Conservation (phyloP, 92 coral and sea anemone genomes). For the Palythoa grandiflora region DNA sequence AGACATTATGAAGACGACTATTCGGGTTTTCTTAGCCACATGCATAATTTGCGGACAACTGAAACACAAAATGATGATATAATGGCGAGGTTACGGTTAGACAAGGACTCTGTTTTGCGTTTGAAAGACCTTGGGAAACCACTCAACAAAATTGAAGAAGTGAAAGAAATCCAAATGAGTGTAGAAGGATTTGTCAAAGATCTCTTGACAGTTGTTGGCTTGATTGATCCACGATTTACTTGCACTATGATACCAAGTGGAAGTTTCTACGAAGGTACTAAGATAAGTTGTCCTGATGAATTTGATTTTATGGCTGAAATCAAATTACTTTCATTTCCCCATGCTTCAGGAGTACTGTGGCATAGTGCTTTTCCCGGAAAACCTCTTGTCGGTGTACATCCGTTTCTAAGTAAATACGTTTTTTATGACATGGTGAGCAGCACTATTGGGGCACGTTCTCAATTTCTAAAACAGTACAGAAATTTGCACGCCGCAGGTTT, state of each 20-base stretch:
- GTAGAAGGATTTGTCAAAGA: constrained; percentile 43
- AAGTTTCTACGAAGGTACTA: constrained; percentile 58
- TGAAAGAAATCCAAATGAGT: constrained; percentile 5
- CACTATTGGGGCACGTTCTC: neutral
- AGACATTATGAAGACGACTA: constrained; percentile 1
- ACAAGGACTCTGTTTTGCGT: neutral
- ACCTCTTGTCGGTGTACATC: constrained; percentile 12
- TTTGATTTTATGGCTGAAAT: constrained; percentile 59
- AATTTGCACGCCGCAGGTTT: neutral
- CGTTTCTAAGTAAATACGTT: constrained; percentile 33
- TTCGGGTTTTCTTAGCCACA: constrained; percentile 27
- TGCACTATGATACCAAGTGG: constrained; percentile 45
- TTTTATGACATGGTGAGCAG: constrained; percentile 11
- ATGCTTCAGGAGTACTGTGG: constrained; percentile 32
- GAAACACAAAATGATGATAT: constrained; percentile 10
- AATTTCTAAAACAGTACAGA: neutral
- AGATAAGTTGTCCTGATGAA: constrained; percentile 38
- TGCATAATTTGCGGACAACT: constrained; percentile 5
- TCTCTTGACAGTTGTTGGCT: constrained; percentile 37
- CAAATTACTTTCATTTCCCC: constrained; percentile 48
- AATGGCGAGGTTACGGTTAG: neutral
- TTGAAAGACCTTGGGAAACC: constrained; percentile 38
- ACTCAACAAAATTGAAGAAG: constrained; percentile 20
- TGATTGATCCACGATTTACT: constrained; percentile 35
- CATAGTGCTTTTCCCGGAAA: constrained; percentile 47